Conservation (phyloP, 64 coral and sea anemone species). For the Actinia equina region DNA sequence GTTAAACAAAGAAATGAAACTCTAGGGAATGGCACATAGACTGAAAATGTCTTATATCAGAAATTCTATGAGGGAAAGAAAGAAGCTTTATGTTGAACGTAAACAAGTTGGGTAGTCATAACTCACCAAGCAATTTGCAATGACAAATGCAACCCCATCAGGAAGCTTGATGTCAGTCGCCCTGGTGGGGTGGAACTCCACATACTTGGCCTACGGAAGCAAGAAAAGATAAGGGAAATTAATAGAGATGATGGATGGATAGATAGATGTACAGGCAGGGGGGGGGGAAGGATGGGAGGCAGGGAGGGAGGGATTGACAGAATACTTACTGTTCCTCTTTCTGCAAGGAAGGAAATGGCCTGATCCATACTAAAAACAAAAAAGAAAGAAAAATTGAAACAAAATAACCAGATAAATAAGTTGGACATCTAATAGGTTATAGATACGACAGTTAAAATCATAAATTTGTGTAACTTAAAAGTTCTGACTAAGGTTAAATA, state of each 20-base stretch:
- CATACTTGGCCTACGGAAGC: conserved; percentile 78
- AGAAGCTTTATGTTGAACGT: too few species aligned
- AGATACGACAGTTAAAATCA: too few species aligned
- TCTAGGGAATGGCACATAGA: too few species aligned
- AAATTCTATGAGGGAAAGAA: too few species aligned
- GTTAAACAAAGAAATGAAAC: too few species aligned
- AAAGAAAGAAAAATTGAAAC: neutral
- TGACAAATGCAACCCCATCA: conserved; percentile 93
- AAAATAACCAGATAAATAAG: neutral
- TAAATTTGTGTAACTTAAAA: too few species aligned
- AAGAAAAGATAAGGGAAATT: neutral
- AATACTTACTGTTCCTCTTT: conserved; percentile 76
- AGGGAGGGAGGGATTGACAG: too few species aligned
- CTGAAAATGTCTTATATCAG: too few species aligned
- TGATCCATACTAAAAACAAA: conserved; percentile 68
- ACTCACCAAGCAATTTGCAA: conserved; percentile 93
- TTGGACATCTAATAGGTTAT: neutral
- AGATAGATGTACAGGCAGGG: neutral
- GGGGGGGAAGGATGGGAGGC: too few species aligned
- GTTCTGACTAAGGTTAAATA: too few species aligned
- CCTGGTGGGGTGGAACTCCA: conserved; percentile 91
- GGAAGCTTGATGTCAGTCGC: conserved; percentile 74
- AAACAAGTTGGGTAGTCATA: neutral
- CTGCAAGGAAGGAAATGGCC: conserved; percentile 75
- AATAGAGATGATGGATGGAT: neutral